Evolutionary conservation across 64 coral and sea anemone genomes (phyloP).

Genomic region (Orbicella faveolata): DNA sequence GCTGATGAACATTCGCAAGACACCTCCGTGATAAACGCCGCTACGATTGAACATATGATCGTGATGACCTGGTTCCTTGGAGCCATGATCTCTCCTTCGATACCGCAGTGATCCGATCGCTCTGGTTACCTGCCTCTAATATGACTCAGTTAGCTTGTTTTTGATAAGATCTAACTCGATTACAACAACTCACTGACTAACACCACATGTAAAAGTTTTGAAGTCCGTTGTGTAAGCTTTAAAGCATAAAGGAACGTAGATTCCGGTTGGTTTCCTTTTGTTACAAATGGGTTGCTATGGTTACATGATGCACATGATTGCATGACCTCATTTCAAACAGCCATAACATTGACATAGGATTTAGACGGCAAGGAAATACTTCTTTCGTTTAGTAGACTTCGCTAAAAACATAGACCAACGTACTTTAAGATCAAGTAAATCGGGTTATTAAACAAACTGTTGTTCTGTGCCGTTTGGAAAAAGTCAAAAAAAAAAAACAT

Average conservation of each 20-base stretch:
- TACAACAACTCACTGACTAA: neutral
- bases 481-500: no score
- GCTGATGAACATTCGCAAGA: neutral
- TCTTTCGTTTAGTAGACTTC: neutral
- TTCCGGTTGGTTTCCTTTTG: neutral
- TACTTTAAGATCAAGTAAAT: no score
- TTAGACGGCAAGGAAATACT: neutral
- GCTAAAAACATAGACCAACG: no score
- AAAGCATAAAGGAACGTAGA: neutral
- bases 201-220: neutral
- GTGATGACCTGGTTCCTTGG: neutral
- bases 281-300: slow-evolving; percentile 2
- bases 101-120: neutral
- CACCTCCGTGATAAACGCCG: slow-evolving; percentile 31
- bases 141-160: neutral
- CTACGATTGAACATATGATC: slow-evolving; percentile 27
- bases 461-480: no score
- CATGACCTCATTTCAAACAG: neutral
- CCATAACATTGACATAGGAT: neutral
- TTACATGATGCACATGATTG: neutral
- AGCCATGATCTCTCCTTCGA: slow-evolving; percentile 1
- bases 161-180: neutral
- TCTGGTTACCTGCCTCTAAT: neutral
- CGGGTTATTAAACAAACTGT: no score
- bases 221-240: slow-evolving; percentile 3